Conservation (phyloP, 2,797 vertebrate species). For the Gallinago solitaria region DNA sequence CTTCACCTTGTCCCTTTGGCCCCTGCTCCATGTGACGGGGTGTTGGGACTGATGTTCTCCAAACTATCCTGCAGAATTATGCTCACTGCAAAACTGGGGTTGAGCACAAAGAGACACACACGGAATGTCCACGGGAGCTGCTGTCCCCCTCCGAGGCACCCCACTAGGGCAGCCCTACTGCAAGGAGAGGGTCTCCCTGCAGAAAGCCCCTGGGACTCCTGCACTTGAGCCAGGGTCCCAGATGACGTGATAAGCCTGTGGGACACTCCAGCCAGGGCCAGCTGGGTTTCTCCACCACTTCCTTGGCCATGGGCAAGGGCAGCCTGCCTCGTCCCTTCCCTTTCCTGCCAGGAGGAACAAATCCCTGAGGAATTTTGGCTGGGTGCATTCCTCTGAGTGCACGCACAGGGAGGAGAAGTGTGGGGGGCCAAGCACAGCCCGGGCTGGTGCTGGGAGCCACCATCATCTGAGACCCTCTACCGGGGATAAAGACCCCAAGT, state of each 20-base stretch:
- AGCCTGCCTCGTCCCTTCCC: background rate
- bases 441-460: background rate
- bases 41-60: fast-evolving
- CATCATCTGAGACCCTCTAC: fast-evolving
- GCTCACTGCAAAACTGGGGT: background rate
- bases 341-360: conserved; percentile 18
- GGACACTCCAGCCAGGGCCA: fast-evolving
- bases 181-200: background rate
- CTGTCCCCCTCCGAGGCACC: background rate
- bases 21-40: fast-evolving
- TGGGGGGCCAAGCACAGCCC: background rate
- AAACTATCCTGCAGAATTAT: background rate
- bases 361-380: conserved; percentile 28
- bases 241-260: background rate
- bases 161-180: background rate
- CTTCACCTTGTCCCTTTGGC: background rate
- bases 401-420: background rate
- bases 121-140: background rate
- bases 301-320: background rate
- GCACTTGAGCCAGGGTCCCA: background rate
- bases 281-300: background rate
- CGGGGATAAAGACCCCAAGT: background rate
- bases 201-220: background rate
- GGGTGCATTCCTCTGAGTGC: background rate
- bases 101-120: fast-evolving